These are phyloP conservation scores for Sphenodon punctatus DNA, from an alignment of 2,797 vertebrate genomes.

Conservation along the genomic window DNA sequence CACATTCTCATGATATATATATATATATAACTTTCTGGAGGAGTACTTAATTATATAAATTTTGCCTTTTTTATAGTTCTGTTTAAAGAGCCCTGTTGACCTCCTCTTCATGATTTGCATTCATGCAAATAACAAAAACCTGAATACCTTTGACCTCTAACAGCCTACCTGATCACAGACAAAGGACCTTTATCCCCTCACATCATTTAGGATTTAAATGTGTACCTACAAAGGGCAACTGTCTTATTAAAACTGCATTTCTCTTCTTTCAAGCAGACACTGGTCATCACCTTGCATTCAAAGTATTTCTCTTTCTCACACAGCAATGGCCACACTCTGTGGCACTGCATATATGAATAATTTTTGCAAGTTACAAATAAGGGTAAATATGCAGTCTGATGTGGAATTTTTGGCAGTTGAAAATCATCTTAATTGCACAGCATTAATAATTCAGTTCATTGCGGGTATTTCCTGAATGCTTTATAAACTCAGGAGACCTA, in stretches of 20 bases:
- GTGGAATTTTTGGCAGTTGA: not conserved
- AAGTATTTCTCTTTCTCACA: accelerated
- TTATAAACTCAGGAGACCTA: not conserved
- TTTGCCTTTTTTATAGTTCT: not conserved
- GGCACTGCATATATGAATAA: not conserved
- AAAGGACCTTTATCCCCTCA: not conserved
- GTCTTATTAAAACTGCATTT: not conserved
- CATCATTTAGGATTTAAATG: not conserved
- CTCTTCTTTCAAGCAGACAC: not conserved
- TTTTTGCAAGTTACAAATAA: not conserved
- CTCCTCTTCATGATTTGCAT: constrained; percentile 8
- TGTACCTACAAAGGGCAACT: not conserved
- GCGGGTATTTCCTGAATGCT: not conserved
- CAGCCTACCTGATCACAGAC: not conserved
- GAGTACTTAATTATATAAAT: constrained; percentile 6
- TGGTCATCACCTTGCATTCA: not conserved
- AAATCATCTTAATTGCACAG: not conserved
- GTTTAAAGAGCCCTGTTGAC: constrained; percentile 7
- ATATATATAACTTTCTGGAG: constrained; percentile 9
- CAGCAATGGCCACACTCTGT: not conserved
- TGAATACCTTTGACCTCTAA: not conserved
- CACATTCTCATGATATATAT: not conserved
- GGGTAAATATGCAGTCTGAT: not conserved
- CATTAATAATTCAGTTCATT: not conserved
- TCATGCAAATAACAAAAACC: not conserved